Evolutionary conservation across 2,888 invertebrate species (phyloP).

Genomic region (Amiota communis): DNA sequence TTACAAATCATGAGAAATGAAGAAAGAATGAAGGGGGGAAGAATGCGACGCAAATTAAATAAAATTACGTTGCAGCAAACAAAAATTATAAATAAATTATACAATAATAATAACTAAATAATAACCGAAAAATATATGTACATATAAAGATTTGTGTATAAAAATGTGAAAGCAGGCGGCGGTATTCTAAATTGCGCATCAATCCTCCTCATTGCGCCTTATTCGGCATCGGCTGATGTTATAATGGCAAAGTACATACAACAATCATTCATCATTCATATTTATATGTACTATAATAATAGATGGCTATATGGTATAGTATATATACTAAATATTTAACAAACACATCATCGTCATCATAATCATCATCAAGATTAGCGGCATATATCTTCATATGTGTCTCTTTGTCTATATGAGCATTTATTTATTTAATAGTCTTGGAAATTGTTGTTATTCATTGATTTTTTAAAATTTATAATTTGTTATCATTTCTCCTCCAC

Average conservation of each 20-base stretch:
- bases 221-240: no score
- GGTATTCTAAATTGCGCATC: no score
- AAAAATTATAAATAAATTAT: no score
- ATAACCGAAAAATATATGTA: no score
- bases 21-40: background rate
- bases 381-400: background rate
- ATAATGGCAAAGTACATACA: background rate
- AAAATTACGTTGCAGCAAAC: constrained; percentile 2
- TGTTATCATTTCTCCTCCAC: background rate
- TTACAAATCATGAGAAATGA: background rate
- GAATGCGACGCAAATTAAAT: background rate
- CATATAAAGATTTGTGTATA: no score
- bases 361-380: background rate
- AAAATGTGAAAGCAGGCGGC: no score
- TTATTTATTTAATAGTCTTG: background rate
- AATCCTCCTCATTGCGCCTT: no score
- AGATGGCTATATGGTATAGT: no score
- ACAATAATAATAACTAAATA: no score
- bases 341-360: background rate
- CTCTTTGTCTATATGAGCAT: no score
- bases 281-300: no score
- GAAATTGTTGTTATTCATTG: background rate
- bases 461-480: background rate
- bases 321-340: background rate
- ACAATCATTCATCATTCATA: background rate